Conservation (phyloP, 2,113 vertebrate genomes). For the Gavialis gangeticus region DNA sequence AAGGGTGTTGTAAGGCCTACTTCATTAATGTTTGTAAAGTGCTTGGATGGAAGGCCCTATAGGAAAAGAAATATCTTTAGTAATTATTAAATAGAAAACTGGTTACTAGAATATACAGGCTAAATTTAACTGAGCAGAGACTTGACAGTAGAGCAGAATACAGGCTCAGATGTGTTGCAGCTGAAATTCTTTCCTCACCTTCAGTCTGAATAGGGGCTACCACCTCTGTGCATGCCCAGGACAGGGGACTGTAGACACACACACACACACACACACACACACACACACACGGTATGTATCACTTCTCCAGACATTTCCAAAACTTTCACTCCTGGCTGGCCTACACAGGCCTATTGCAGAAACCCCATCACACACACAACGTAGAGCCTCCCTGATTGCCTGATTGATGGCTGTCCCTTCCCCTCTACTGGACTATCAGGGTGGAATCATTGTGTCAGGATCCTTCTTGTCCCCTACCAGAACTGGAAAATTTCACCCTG, state of each 20-base stretch:
- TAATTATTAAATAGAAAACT: conserved; percentile 68
- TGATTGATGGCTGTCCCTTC: not conserved
- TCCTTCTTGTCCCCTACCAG: not conserved
- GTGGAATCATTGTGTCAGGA: not conserved
- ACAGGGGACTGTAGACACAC: not conserved
- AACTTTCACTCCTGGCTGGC: not conserved
- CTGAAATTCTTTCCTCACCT: not conserved
- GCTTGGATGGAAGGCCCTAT: conserved; percentile 64
- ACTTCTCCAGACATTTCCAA: not conserved
- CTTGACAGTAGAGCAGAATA: conserved; percentile 22
- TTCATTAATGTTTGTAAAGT: conserved; percentile 73
- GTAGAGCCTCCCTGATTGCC: not conserved
- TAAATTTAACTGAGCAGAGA: conserved; percentile 58
- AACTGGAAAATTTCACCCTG: not conserved
- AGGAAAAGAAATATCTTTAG: conserved; percentile 59
- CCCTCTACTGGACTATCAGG: not conserved
- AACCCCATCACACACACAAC: not conserved
- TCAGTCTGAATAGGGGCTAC: not conserved
- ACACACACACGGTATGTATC: not conserved
- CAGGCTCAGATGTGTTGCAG: not conserved
- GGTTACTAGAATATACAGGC: conserved; percentile 65
- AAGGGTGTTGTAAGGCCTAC: conserved; percentile 66
- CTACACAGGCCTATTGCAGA: not conserved
- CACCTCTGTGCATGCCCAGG: fast-evolving
- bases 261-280: not conserved